Evolutionary conservation across 2,113 vertebrate species (phyloP).

Genomic region (Nematolebias whitei): DNA sequence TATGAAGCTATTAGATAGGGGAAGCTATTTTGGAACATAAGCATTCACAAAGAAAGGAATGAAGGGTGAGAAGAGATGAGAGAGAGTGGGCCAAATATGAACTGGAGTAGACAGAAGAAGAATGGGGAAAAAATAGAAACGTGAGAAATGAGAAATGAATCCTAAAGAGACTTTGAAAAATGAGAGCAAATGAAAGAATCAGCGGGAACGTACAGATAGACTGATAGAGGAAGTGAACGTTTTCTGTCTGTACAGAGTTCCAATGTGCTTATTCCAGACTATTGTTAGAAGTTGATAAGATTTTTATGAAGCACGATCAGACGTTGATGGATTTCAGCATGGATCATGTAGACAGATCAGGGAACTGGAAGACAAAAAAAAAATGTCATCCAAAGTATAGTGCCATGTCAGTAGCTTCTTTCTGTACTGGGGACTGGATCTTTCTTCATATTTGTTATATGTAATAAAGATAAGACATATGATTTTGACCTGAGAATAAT

Average conservation of each 20-base stretch:
- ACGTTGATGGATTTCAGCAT: slow-evolving; percentile 73
- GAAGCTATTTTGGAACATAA: slow-evolving; percentile 48
- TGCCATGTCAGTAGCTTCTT: slow-evolving; percentile 6
- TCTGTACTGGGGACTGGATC: slow-evolving; percentile 2
- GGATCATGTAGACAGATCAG: slow-evolving; percentile 67
- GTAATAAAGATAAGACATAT: not conserved
- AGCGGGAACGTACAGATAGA: slow-evolving; percentile 52
- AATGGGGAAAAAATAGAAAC: slow-evolving; percentile 49
- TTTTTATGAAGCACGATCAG: slow-evolving; percentile 74
- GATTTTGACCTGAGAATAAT: not conserved
- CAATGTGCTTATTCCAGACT: slow-evolving; percentile 60
- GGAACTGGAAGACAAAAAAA: slow-evolving; percentile 35
- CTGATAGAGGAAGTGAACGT: slow-evolving; percentile 71
- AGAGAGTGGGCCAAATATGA: slow-evolving; percentile 32
- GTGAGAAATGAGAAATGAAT: slow-evolving; percentile 65
- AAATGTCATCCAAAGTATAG: slow-evolving; percentile 32
- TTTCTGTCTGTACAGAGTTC: slow-evolving; percentile 37
- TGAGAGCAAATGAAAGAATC: slow-evolving; percentile 62
- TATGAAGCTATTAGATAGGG: slow-evolving; percentile 58
- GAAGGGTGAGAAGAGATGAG: slow-evolving; percentile 11
- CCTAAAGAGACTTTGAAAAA: slow-evolving; percentile 68
- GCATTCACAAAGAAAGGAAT: slow-evolving; percentile 47
- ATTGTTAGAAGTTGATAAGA: slow-evolving; percentile 78
- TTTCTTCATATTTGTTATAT: slow-evolving; percentile 11
- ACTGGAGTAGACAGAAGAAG: slow-evolving; percentile 30